These are phyloP conservation scores for Scaptomyza parva DNA, from an alignment of 2,888 invertebrate genomes.

Conservation along the genomic window DNA sequence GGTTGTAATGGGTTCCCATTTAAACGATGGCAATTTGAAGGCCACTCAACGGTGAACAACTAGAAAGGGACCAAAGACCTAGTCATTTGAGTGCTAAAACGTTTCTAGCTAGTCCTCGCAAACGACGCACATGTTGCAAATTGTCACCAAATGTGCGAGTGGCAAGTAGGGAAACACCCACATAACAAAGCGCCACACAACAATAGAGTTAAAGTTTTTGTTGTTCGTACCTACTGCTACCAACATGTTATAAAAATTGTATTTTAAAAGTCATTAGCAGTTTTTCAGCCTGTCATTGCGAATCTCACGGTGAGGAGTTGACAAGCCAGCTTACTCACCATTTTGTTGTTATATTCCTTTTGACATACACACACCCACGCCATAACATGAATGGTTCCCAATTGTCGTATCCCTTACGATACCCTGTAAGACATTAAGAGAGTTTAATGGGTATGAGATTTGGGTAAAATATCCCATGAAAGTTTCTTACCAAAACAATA, in stretches of 20 bases:
- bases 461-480: too few relatives aligned
- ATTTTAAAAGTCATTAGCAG: constrained; percentile 83
- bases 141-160: constrained; percentile 59
- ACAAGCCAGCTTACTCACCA: constrained; percentile 43
- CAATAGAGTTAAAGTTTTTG: constrained; percentile 21
- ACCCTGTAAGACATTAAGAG: constrained; percentile 25
- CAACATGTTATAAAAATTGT: constrained; percentile 65
- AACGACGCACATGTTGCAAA: constrained; percentile 68
- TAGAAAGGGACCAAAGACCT: constrained; percentile 19
- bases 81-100: constrained; percentile 33
- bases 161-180: constrained; percentile 4
- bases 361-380: constrained; percentile 33
- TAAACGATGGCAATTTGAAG: constrained; percentile 66
- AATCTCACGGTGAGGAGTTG: constrained; percentile 31
- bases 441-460: too few relatives aligned
- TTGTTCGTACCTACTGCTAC: constrained; percentile 11
- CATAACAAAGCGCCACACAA: constrained; percentile 16
- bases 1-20: constrained; percentile 38
- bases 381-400: constrained; percentile 19
- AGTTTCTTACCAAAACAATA: too few relatives aligned
- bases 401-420: constrained; percentile 29
- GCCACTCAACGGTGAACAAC: constrained; percentile 52
- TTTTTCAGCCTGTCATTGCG: constrained; percentile 69
- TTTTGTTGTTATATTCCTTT: constrained; percentile 34
- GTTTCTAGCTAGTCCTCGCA: constrained; percentile 28